Base-by-base conservation (phyloP, 2,888 invertebrate species). In the Anoncus sp. region DNA sequence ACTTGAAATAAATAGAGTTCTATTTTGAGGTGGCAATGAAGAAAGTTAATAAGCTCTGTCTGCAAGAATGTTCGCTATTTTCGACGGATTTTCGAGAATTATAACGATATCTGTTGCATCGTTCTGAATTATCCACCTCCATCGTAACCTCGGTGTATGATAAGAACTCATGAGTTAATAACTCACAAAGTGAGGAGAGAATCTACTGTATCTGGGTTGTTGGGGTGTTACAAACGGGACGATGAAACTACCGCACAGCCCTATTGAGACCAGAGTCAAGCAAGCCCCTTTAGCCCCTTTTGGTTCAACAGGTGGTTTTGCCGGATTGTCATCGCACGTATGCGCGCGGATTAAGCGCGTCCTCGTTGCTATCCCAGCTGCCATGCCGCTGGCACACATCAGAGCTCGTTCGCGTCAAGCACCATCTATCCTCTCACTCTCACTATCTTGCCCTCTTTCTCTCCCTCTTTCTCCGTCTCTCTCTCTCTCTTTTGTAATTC, bases 221-320 rank as follows among this genome's bases (percentile, higher is more conserved):
- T 40, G 53, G 38, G 43, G 14, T 53, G 22, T 53, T 43, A 40
- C 24, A 31, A 47, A 35, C n/a, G 35, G 4, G 49, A 70, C 16
- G 49, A 35, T 38, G 22, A 38, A 59, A 49, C 38, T 38, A 40
- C 47, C 10, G 10, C 14, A 31, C 40, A 57, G 9, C 45, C 45
- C 43, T 45, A 57, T 27, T 47, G 47, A 47, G 6, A 3, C 24
- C 45, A 35, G 35, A 31, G 31, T 24, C n/a, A 9, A 59, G 66
- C n/a, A n/a, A n/a, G n/a, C n/a, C n/a, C 60, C 60, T 70, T 66
- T 31, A 77, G 59, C 57, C 77, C 69, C 51, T 70, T 51, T 73
- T 45, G 70, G 83, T 85, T 86, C 87, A 86, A 87, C 87, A 87
- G 86, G 87, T 87, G 87, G 85, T 83, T n/a, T 86, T 80, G 62